Conservation (phyloP, 2,888 invertebrate genomes). For the Meteorus colon region DNA sequence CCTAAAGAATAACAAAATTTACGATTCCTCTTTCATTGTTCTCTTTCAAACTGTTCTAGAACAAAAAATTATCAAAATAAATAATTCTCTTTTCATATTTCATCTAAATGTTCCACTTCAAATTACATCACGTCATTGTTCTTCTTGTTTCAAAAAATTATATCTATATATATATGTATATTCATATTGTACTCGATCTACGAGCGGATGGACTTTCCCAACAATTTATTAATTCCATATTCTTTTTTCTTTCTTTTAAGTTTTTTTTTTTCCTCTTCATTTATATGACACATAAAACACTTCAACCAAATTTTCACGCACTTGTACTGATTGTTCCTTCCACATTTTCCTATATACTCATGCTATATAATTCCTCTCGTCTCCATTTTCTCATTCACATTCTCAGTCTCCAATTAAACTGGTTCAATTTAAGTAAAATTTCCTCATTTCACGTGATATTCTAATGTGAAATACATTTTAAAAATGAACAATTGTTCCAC, state of each 20-base stretch:
- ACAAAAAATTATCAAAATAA: no score
- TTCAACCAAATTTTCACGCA: background rate
- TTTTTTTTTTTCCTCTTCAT: background rate
- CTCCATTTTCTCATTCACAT: background rate
- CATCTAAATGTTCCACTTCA: no score
- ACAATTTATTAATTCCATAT: background rate
- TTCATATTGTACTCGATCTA: conserved; percentile 1
- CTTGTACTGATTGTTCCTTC: conserved; percentile 12
- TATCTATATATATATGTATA: background rate
- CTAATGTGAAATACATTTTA: conserved; percentile 6
- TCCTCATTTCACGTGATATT: conserved; percentile 10
- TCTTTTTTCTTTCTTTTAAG: background rate
- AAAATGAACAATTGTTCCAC: conserved; percentile 18
- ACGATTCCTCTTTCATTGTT: no score
- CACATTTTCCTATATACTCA: background rate
- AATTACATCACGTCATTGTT: background rate
- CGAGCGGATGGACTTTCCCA: conserved; percentile 8
- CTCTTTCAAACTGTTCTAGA: no score
- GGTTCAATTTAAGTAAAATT: conserved; percentile 27
- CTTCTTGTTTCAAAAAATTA: background rate
- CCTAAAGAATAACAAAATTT: no score
- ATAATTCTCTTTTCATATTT: no score
- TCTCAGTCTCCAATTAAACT: background rate
- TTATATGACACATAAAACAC: no score
- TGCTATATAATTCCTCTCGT: background rate